phyloP scores from a whole-genome alignment of 2,113 vertebrate genomes.

The Laterallus jamaicensis region DNA sequence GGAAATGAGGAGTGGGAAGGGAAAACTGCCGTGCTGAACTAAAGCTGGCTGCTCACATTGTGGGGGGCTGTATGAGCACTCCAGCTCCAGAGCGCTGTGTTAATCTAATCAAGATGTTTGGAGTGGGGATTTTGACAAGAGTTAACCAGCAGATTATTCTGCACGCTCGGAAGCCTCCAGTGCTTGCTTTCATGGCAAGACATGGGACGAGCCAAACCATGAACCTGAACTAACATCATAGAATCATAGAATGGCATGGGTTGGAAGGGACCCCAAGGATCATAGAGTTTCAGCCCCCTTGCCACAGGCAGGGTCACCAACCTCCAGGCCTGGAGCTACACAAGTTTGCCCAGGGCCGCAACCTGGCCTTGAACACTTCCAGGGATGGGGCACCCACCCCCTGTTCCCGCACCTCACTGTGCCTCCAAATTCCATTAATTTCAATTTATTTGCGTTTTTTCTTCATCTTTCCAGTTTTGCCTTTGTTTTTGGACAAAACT shows the following conservation, averaged over 20 bases:
- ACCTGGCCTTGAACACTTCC: too few species aligned
- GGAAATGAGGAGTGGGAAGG: not conserved
- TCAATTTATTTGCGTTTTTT: not conserved
- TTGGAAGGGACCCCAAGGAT: too few species aligned
- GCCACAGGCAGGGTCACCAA: too few species aligned
- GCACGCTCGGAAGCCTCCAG: not conserved
- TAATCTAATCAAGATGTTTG: not conserved
- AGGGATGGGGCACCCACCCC: too few species aligned
- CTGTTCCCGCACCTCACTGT: too few species aligned
- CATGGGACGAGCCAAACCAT: fast-evolving
- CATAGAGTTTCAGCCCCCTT: too few species aligned
- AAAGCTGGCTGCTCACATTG: not conserved
- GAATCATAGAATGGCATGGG: too few species aligned
- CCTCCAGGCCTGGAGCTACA: too few species aligned
- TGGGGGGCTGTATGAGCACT: not conserved
- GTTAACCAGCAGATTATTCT: not conserved
- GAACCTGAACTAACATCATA: not conserved
- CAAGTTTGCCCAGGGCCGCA: too few species aligned
- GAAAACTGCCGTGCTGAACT: not conserved
- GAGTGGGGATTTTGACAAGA: not conserved
- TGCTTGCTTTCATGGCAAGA: not conserved
- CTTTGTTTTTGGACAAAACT: not conserved
- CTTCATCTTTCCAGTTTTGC: not conserved
- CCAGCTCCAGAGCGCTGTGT: not conserved
- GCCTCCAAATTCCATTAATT: not conserved